Base-by-base conservation (phyloP, 2,888 invertebrate species). In the Cataglyphis cursor region DNA sequence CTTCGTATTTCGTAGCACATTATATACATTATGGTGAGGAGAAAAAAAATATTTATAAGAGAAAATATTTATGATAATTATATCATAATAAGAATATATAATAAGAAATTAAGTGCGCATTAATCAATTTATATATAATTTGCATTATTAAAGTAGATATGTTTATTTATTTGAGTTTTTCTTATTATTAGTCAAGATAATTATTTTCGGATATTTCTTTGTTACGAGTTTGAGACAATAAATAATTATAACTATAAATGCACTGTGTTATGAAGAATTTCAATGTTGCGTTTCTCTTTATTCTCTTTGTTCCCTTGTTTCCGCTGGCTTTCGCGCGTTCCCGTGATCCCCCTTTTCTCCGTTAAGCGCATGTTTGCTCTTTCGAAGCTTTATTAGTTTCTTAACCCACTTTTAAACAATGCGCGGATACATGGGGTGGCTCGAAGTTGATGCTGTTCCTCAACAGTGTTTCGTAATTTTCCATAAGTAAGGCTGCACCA, bases 371-470 rank as follows among this genome's bases (percentile, higher is more conserved):
- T 24, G 41, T 72, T 66, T 66, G 31, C 31, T 44, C 64, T 75
- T 54, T 80, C 78, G 35, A 74, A 85, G 64, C 74, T 85, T 83
- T 85, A 87, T 83, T 87, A 87, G 81, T 83, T 83, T 75, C 85
- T 82, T 85, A 87, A 82, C 83, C 83, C 65, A 87, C 78, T 85
- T 87, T 83, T 73, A 61, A 80, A 87, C 83, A 87, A 87, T 82
- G 62, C 80, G 48, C 59, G 61, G 44, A 35, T 64, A 76, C 65
- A 83, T 72, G 62, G 72, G 66, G 57, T 62, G 61, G 64, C 59
- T 66, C 75, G 44, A 65, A 73, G 59, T 81, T 61, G 73, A 85
- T 85, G 78, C 81, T 81, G 81, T 85, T 68, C 65, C 74, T 62
- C 61, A 48, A 75, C 54, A 38, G 8, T 61, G 61, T 61, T 28